phyloP scores from a whole-genome alignment of 2,113 vertebrate species.

The Chaetorhynchus papuensis region DNA sequence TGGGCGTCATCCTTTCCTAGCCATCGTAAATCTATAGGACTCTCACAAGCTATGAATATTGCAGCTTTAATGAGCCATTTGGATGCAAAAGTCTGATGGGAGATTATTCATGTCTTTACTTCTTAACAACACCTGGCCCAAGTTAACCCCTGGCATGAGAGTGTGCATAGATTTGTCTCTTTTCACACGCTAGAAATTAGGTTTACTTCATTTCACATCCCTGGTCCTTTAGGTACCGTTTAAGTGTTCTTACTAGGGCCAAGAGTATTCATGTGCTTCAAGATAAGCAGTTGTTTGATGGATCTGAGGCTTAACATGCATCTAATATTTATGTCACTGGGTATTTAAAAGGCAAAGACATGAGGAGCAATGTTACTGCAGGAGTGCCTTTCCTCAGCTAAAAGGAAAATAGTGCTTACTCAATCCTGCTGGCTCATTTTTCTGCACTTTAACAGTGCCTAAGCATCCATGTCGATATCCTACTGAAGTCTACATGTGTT shows the following conservation, averaged over 20 bases:
- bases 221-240: neutral
- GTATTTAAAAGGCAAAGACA: constrained; percentile 8
- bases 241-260: neutral
- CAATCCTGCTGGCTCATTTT: neutral
- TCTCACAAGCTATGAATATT: constrained; percentile 34
- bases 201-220: neutral
- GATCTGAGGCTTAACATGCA: neutral
- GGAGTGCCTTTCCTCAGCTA: neutral
- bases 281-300: constrained; percentile 22
- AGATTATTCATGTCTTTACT: neutral
- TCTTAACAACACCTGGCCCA: neutral
- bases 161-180: neutral
- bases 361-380: neutral
- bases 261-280: neutral
- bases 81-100: constrained; percentile 17
- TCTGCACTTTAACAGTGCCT: neutral
- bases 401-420: neutral
- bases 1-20: constrained; percentile 35
- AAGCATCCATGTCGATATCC: neutral
- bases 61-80: constrained; percentile 17
- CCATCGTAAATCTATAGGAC: constrained; percentile 52
- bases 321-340: constrained; percentile 29
- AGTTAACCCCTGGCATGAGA: neutral
- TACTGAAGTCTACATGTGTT: neutral
- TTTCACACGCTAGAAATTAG: neutral